These are phyloP conservation scores for Chironomus tepperi DNA, from an alignment of 1,140 invertebrate genomes.

Conservation along the genomic window DNA sequence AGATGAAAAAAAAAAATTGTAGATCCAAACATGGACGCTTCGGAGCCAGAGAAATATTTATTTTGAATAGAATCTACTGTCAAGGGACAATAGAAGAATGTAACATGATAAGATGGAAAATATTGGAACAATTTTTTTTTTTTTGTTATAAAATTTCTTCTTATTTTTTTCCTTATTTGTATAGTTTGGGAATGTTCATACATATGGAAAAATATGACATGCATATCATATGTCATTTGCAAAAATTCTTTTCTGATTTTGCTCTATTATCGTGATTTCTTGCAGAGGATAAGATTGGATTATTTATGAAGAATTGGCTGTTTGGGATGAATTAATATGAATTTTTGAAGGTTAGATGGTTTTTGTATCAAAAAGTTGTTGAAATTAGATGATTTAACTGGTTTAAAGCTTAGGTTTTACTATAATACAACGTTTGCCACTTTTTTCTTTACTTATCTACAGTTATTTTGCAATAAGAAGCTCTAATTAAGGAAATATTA, in stretches of 20 bases:
- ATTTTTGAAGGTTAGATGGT: too few species aligned
- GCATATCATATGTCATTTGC: slow-evolving; percentile 12
- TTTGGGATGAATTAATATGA: too few species aligned
- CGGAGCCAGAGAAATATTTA: not conserved
- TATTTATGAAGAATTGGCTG: too few species aligned
- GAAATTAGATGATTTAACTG: too few species aligned
- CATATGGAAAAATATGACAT: not conserved
- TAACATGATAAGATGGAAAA: slow-evolving; percentile 8
- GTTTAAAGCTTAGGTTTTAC: too few species aligned
- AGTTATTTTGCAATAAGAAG: too few species aligned
- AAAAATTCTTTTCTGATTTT: not conserved
- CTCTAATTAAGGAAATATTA: too few species aligned
- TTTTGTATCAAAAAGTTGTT: too few species aligned
- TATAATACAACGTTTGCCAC: too few species aligned
- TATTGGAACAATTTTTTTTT: not conserved
- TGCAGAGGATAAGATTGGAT: not conserved
- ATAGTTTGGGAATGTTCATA: not conserved
- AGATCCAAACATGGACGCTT: not conserved
- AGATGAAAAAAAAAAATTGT: not conserved
- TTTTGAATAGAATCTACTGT: not conserved
- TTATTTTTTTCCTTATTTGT: too few species aligned
- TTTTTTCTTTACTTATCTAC: too few species aligned
- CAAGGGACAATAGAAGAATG: slow-evolving; percentile 1
- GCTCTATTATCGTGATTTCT: not conserved
- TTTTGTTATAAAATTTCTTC: not conserved